Evolutionary conservation across 2,797 vertebrate genomes (phyloP).

Genomic region (Novumbra hubbsi): DNA sequence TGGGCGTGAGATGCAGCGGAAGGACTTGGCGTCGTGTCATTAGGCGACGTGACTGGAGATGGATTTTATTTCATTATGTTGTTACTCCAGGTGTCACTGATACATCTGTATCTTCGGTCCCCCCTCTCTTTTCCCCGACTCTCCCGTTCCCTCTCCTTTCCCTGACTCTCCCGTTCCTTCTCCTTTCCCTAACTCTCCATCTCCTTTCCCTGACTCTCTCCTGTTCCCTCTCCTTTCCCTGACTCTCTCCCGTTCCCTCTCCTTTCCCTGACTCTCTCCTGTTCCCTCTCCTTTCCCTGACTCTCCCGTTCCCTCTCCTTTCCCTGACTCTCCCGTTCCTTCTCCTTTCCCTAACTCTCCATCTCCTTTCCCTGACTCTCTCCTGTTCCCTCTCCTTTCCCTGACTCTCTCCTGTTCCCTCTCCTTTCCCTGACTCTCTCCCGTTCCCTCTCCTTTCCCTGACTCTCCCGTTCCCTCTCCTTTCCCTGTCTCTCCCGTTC

Average conservation of each 20-base stretch:
- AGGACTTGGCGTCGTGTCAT: not conserved
- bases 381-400: not conserved
- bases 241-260: not conserved
- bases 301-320: not conserved
- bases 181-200: not conserved
- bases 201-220: too few species aligned
- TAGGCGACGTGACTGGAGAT: constrained; percentile 5
- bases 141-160: not conserved
- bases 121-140: not conserved
- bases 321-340: not conserved
- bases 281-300: not conserved
- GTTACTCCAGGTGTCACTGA: constrained; percentile 6
- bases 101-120: not conserved
- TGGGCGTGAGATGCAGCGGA: not conserved
- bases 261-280: too few species aligned
- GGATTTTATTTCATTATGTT: constrained; percentile 21
- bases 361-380: not conserved
- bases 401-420: too few species aligned
- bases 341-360: too few species aligned
- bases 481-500: not conserved
- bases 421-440: not conserved
- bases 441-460: not conserved
- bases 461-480: too few species aligned
- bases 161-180: not conserved
- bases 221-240: not conserved